phyloP scores from a whole-genome alignment of 1,140 invertebrate species.

The Drosophila subpulchrella region DNA sequence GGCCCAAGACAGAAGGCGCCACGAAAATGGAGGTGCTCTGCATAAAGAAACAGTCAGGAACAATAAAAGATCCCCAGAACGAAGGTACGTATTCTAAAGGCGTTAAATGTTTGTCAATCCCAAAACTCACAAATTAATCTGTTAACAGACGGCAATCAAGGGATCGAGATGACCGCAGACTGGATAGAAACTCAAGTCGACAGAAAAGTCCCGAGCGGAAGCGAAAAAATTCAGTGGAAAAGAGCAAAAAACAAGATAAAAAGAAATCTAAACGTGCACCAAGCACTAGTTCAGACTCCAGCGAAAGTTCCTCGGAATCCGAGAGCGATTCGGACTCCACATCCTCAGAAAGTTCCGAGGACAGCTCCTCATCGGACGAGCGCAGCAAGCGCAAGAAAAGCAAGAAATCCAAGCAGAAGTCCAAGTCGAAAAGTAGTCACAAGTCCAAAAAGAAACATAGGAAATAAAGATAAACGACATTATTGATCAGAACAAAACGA shows the following conservation, averaged over 20 bases:
- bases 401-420: slow-evolving; percentile 41
- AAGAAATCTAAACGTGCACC: slow-evolving; percentile 54
- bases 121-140: background rate
- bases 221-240: slow-evolving; percentile 15
- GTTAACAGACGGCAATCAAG: slow-evolving; percentile 22
- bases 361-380: slow-evolving; percentile 55
- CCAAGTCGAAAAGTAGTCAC: slow-evolving; percentile 53
- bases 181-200: slow-evolving; percentile 11
- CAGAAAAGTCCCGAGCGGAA: slow-evolving; percentile 20
- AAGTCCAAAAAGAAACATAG: slow-evolving; percentile 66
- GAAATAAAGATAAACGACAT: slow-evolving; percentile 49
- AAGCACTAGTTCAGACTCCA: slow-evolving; percentile 56
- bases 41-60: slow-evolving; percentile 19
- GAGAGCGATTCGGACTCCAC: slow-evolving; percentile 40
- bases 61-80: slow-evolving; percentile 1
- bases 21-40: slow-evolving; percentile 11
- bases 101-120: background rate
- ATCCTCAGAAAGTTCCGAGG: slow-evolving; percentile 45
- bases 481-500: slow-evolving; percentile 24
- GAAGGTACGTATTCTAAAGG: slow-evolving; percentile 25
- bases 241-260: slow-evolving; percentile 18
- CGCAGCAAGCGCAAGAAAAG: slow-evolving; percentile 54
- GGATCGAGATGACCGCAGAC: background rate
- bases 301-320: slow-evolving; percentile 47
- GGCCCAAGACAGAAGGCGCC: slow-evolving; percentile 5